A percentile compares a stretch with the other conserved stretches of the same genome.
phyloP scores from a whole-genome alignment of 2,113 vertebrate genomes.

The Dipodomys spectabilis region DNA sequence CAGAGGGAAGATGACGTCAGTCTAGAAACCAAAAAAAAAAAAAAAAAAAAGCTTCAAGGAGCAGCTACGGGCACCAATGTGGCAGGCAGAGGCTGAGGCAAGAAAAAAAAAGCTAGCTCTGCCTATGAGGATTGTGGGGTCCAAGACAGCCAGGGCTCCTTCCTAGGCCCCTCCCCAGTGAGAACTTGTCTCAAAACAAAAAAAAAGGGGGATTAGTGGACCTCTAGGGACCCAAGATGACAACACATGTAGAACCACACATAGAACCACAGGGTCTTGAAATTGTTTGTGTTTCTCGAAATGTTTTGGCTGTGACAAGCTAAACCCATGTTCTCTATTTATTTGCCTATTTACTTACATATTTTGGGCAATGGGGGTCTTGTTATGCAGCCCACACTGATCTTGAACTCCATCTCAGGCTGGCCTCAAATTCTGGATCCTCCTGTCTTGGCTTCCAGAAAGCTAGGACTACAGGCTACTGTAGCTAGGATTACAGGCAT shows the following conservation, averaged over 20 bases:
- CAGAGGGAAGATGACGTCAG: conserved; percentile 2
- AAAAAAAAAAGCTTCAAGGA: not conserved
- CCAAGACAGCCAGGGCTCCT: too few species aligned
- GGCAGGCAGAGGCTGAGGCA: not conserved
- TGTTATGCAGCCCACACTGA: not conserved
- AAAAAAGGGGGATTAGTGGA: not conserved
- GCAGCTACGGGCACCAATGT: not conserved
- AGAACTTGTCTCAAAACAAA: not conserved
- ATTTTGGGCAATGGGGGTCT: not conserved
- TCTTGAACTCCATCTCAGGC: not conserved
- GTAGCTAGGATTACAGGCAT: not conserved
- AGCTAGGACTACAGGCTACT: not conserved
- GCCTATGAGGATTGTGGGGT: too few species aligned
- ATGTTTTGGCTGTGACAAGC: not conserved
- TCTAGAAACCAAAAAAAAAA: conserved; percentile 54
- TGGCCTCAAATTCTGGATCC: not conserved
- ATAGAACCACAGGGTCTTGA: not conserved
- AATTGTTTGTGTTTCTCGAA: not conserved
- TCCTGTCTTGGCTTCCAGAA: not conserved
- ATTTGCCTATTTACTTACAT: not conserved
- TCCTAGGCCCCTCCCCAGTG: too few species aligned
- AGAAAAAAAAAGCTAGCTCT: too few species aligned
- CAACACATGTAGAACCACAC: not conserved
- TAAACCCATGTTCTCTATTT: too few species aligned
- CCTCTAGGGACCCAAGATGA: not conserved